These are phyloP conservation scores for Clarias gariepinus DNA, from an alignment of 2,113 vertebrate genomes.

Conservation along the genomic window DNA sequence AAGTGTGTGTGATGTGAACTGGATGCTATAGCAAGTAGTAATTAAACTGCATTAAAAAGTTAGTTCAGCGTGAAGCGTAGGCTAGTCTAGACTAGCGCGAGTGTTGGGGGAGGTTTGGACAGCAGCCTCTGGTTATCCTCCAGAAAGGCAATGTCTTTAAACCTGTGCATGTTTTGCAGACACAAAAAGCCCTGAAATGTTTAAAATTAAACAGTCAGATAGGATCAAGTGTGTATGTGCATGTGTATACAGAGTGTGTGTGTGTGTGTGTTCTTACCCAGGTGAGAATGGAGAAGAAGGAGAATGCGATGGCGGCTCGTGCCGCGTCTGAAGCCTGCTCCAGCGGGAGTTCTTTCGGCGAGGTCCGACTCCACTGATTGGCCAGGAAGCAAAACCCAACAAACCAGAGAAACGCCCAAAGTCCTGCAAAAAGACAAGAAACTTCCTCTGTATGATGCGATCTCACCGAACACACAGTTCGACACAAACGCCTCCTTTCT, in stretches of 20 bases:
- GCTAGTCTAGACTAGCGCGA: constrained; percentile 56
- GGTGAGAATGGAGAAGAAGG: constrained; percentile 89
- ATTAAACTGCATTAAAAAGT: background rate
- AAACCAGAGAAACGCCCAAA: constrained; percentile 73
- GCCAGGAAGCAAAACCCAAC: constrained; percentile 77
- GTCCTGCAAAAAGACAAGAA: constrained; percentile 28
- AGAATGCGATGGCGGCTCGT: constrained; percentile 78
- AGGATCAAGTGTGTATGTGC: constrained; percentile 12
- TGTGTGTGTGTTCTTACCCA: constrained; percentile 75
- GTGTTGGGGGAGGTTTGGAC: constrained; percentile 45
- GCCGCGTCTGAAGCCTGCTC: constrained; percentile 85
- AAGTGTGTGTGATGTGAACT: too few species aligned
- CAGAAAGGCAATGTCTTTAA: constrained; percentile 62
- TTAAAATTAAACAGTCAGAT: constrained; percentile 34
- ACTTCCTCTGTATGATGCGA: too few species aligned
- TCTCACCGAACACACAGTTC: background rate
- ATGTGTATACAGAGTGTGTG: background rate
- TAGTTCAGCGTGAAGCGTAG: background rate
- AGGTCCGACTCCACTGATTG: constrained; percentile 76
- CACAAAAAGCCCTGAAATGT: constrained; percentile 66
- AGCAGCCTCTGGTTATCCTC: constrained; percentile 65
- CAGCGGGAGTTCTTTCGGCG: constrained; percentile 69
- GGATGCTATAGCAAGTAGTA: too few species aligned
- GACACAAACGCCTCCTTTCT: background rate
- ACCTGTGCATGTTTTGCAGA: constrained; percentile 60